Conservation (phyloP, 1,140 invertebrate genomes). For the Papilio machaon region DNA sequence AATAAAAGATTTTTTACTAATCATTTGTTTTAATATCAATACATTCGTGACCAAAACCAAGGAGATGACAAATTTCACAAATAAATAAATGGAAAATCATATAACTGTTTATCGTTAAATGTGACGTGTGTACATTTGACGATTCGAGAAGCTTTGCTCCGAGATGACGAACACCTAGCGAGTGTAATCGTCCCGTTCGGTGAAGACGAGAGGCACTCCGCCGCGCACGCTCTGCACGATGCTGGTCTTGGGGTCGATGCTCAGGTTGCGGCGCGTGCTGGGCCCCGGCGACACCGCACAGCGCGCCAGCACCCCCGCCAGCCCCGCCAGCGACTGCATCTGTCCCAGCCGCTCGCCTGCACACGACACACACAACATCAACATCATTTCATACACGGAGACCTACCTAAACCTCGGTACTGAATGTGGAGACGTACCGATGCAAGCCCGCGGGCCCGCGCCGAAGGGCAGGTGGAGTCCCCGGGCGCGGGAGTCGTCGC, state of each 20-base stretch:
- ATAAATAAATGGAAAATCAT: no score
- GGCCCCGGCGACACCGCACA: constrained; percentile 49
- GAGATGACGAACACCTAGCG: neutral
- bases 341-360: constrained; percentile 52
- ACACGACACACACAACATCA: constrained; percentile 36
- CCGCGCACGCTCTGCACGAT: constrained; percentile 49
- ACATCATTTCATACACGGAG: constrained; percentile 15
- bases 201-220: constrained; percentile 51
- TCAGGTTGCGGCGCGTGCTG: constrained; percentile 40
- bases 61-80: neutral
- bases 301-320: constrained; percentile 51
- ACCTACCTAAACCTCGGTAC: neutral
- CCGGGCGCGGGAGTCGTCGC: constrained; percentile 60
- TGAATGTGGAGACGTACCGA: constrained; percentile 53
- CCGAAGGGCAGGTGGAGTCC: constrained; percentile 70
- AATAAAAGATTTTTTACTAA: neutral
- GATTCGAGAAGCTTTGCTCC: no score
- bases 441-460: constrained; percentile 59
- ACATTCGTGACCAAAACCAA: neutral
- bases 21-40: neutral
- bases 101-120: no score
- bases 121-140: no score
- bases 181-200: neutral
- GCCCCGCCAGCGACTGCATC: constrained; percentile 56
- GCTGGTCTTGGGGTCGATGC: constrained; percentile 42